phyloP scores from a whole-genome alignment of 2,113 vertebrate species.

The Anoplopoma fimbria region DNA sequence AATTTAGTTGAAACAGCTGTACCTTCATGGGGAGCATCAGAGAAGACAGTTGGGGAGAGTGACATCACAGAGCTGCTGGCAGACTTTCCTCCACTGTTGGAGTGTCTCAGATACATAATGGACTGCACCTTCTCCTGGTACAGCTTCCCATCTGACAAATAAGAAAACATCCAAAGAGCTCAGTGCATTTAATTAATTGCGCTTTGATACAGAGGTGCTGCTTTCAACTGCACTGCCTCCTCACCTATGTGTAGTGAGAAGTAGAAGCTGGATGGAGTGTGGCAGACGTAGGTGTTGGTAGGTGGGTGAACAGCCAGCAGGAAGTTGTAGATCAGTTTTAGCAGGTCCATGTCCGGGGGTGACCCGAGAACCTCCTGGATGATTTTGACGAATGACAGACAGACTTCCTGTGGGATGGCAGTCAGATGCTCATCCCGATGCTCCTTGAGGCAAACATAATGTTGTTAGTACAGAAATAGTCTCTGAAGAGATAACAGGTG shows the following conservation, averaged over 20 bases:
- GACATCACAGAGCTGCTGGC: conserved; percentile 85
- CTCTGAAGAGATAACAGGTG: neutral
- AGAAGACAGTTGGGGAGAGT: conserved; percentile 87
- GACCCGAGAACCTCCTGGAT: conserved; percentile 98
- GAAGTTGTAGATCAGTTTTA: conserved; percentile 94
- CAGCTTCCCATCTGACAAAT: conserved; percentile 91
- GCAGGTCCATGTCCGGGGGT: conserved; percentile 94
- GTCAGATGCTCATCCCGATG: conserved; percentile 92
- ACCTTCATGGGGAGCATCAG: conserved; percentile 86
- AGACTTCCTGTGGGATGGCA: conserved; percentile 92
- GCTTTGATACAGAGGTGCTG: neutral
- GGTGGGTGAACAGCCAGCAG: conserved; percentile 97
- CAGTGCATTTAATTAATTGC: conserved; percentile 2
- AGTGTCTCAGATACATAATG: conserved; percentile 90
- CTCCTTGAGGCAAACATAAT: conserved; percentile 83
- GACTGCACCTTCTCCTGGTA: conserved; percentile 97
- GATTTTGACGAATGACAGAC: conserved; percentile 96
- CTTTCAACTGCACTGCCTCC: conserved; percentile 6
- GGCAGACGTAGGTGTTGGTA: conserved; percentile 98
- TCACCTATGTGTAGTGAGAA: conserved; percentile 96
- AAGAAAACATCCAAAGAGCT: conserved; percentile 53
- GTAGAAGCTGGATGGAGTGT: conserved; percentile 96
- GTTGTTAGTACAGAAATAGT: neutral
- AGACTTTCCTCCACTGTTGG: conserved; percentile 88
- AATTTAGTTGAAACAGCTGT: conserved; percentile 34